Conservation (phyloP, 2,888 invertebrate species). For the Nematopogon swammerdamellus region DNA sequence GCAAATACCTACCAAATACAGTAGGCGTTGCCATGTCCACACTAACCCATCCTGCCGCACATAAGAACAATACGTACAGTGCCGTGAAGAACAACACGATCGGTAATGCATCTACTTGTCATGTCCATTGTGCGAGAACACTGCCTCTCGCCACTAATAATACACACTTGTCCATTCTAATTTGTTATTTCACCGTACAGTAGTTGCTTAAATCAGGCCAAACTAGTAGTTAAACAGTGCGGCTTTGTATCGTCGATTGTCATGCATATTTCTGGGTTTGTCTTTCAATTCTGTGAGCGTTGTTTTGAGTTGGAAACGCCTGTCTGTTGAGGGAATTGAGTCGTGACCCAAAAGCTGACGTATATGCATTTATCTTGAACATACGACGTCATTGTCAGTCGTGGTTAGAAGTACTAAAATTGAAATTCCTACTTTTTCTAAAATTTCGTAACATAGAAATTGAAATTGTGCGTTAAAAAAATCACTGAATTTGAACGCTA, state of each 20-base stretch:
- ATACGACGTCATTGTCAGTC: too few relatives aligned
- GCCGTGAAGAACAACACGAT: neutral
- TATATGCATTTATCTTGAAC: too few relatives aligned
- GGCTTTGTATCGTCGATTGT: neutral
- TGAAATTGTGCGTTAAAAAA: too few relatives aligned
- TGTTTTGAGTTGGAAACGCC: neutral
- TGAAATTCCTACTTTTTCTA: too few relatives aligned
- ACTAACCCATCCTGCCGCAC: neutral
- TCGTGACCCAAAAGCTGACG: neutral
- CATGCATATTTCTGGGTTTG: neutral
- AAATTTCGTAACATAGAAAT: too few relatives aligned
- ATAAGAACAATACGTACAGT: neutral
- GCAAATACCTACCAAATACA: too few relatives aligned
- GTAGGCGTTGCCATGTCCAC: neutral
- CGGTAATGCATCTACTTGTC: neutral
- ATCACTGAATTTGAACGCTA: too few relatives aligned
- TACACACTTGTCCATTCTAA: neutral
- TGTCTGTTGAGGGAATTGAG: neutral
- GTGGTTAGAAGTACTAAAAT: too few relatives aligned
- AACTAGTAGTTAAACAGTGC: neutral
- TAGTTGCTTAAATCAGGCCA: neutral
- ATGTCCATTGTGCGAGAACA: neutral
- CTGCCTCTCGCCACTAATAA: neutral
- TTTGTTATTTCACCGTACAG: neutral
- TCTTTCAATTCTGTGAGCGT: neutral